Base-by-base conservation (phyloP, 2,113 vertebrate genomes). In the Megaceryle maxima region DNA sequence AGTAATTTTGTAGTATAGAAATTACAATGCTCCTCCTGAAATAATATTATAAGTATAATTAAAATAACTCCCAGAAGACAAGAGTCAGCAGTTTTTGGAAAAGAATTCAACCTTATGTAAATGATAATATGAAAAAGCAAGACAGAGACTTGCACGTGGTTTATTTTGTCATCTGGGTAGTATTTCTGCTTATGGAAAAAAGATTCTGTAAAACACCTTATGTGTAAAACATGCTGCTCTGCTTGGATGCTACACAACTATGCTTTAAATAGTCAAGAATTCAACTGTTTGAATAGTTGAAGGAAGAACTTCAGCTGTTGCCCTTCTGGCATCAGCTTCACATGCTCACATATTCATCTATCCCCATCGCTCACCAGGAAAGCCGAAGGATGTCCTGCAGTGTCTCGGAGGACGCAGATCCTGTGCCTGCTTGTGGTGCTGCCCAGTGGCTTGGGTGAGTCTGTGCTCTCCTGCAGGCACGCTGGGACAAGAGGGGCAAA, bases 41-140 rank as follows among this genome's bases (percentile, higher is more conserved):
- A 91, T 70, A 82, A 57, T 75, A 81, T 48, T 86, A 59, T 51
- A 18, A 87, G 4, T 10, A 10, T 92, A 96, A 95, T 96, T 95
- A 93, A 96, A 95, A 70, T 48, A 96, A 92, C 41, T 94, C 92
- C 85, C 90, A 74, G 75, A 93, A 85, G 91, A 85, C 78, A 59
- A 82, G 5, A 90, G 72, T 92, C 78, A 93, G 90, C 68, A 83
- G 28, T 59, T 81, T 41, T 31, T 39, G 48, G 3, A 17, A 67
- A 29, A 67, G 50, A 59, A 48, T 5, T 77, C n/a, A 63, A 37
- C 63, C 29, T 83, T 56, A 20, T 31, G 51, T 57, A 80, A 90
- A 90, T 0, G 17, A 33, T 73, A 37, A 73, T 67, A 66, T 5
- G 43, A 63, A 92, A 91, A 59, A 72, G 41, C 78, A 77, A n/a